Base-by-base conservation (phyloP, 2,113 vertebrate species). In the Nannospalax galili region DNA sequence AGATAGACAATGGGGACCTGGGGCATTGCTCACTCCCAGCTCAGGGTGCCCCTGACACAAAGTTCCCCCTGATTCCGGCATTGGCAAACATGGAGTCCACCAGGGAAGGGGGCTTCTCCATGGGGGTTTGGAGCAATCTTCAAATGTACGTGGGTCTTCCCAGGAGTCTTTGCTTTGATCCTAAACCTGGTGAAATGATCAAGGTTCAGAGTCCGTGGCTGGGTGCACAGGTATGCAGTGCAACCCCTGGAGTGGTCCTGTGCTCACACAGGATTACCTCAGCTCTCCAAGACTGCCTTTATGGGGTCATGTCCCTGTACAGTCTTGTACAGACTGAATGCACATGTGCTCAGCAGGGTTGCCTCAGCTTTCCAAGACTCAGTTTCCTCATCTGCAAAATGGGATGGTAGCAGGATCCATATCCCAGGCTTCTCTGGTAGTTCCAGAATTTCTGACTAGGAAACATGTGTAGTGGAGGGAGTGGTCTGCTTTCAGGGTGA, bases 271-370 rank as follows among this genome's bases (percentile, higher is more conserved):
- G 0, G 3, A 30, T 60, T 7, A 20, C 16, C 19, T 67, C 62
- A 84, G 37, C 26, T 78, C 22, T 56, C 69, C 37, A 85, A 77
- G 92, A 84, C 70, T 90, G n/a, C n/a, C n/a, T n/a, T n/a, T n/a
- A n/a, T n/a, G n/a, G n/a, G n/a, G n/a, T n/a, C n/a, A n/a, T n/a
- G n/a, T n/a, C n/a, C n/a, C n/a, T n/a, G n/a, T n/a, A n/a, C n/a
- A n/a, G n/a, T n/a, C n/a, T n/a, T n/a, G n/a, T n/a, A n/a, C n/a
- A n/a, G n/a, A n/a, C n/a, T n/a, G n/a, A n/a, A n/a, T n/a, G n/a
- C n/a, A n/a, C n/a, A n/a, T 77, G 81, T 28, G 42, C 73, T 20
- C 2, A n/a, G 11, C 69, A 15, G 0, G 3, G n/a, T 60, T 7
- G 17, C 16, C 19, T 67, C 62, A 84, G 37, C 26, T 78, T 17